A percentile compares a stretch with the other conserved stretches of the same genome.
Evolutionary conservation across 1,140 invertebrate genomes (phyloP).

Genomic region (Eufriesea mexicana): DNA sequence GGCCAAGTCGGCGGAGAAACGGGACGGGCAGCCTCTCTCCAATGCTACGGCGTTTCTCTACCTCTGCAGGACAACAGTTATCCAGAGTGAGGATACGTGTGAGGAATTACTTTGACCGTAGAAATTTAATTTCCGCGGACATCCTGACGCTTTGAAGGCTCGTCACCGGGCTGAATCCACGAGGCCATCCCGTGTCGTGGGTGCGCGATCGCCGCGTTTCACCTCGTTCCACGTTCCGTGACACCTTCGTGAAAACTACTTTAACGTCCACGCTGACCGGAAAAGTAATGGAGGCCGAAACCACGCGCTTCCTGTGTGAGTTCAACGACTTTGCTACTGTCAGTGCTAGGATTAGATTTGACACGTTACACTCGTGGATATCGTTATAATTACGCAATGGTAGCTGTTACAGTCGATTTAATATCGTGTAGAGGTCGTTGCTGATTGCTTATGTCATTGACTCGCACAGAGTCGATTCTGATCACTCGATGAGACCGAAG

Average conservation of each 20-base stretch:
- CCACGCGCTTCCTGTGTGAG: neutral
- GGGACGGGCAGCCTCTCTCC: constrained; percentile 10
- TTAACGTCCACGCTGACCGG: constrained; percentile 10
- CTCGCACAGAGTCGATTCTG: too few species aligned
- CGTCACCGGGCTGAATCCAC: constrained; percentile 32
- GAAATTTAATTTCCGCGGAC: constrained; percentile 56
- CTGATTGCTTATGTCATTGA: too few species aligned
- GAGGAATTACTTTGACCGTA: constrained; percentile 55
- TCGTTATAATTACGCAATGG: too few species aligned
- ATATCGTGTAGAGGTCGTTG: too few species aligned
- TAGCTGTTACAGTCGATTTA: too few species aligned
- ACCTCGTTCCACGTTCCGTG: constrained; percentile 25
- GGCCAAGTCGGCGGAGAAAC: neutral
- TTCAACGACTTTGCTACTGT: neutral
- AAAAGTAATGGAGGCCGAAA: constrained; percentile 21
- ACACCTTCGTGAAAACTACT: constrained; percentile 26
- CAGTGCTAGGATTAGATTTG: too few species aligned
- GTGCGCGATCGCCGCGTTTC: neutral
- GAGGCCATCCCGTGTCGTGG: neutral
- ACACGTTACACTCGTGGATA: too few species aligned
- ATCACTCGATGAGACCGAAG: too few species aligned
- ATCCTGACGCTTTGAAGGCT: constrained; percentile 51
- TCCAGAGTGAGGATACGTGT: constrained; percentile 41
- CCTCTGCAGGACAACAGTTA: constrained; percentile 41
- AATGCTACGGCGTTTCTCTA: constrained; percentile 7